Base-by-base conservation (phyloP, 2,797 vertebrate species). In the Gobionotothen gibberifrons region DNA sequence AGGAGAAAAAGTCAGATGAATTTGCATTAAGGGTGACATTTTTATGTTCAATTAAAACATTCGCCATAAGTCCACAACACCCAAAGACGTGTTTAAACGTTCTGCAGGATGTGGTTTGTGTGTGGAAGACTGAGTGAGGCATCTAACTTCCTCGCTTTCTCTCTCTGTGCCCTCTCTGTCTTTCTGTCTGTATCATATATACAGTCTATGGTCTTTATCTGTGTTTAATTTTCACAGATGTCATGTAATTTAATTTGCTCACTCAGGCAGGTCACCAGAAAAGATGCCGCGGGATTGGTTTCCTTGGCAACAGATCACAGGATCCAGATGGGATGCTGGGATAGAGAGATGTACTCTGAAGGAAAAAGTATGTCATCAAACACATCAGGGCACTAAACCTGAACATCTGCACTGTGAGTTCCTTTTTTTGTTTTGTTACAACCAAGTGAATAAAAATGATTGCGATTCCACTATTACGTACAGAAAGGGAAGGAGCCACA, bases 211-310 rank as follows among this genome's bases (percentile, higher is more conserved):
- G n/a, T n/a, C n/a, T n/a, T n/a, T n/a, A 36, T 36, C 32, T 22
- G n/a, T 32, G 42, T 65, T 67, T 72, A 57, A 29, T 52, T 11
- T 78, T 36, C 70, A 64, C 71, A 77, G 52, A 71, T 67, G 36
- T 65, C 54, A 63, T 9, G 22, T 69, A 52, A 80, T 78, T 66
- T 47, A 9, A 81, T 74, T 75, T 56, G 17, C 15, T 70, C 52
- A 21, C 22, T 44, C n/a, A 59, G 56, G 4, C 19, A 60, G 60
- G 49, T 71, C 54, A 60, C 40, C 16, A 2, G n/a, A 49, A 56
- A 53, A 52, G 61, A 69, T 66, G 73, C 69, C 72, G 56, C 3
- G 9, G 22, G 15, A n/a, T 52, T 1, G 1, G 68, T 72, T 73
- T 59, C 76, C 62, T 1, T 67, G 68, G 51, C 32, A 72, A 81